Evolutionary conservation across 2,113 vertebrate genomes (phyloP), one percentile per base, ranked within the genome.

Genomic region (Empidonax traillii): DNA sequence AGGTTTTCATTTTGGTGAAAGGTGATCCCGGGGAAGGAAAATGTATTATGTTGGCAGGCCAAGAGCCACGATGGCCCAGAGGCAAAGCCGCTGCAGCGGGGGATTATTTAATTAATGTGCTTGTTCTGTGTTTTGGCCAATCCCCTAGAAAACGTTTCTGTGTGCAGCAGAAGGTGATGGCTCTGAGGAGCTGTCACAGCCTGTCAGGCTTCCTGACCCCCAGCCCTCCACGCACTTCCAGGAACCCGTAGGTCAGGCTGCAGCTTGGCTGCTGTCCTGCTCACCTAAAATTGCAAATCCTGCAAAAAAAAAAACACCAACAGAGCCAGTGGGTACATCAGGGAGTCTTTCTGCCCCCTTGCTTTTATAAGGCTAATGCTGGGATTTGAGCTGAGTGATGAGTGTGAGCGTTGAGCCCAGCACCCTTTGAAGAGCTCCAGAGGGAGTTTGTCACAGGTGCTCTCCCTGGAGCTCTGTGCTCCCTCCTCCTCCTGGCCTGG

Each of bases 1-100:
- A 95, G 96, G 78, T 96, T 96, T 96, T 96, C 92, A 49, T 56
- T 93, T 78, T 92, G 94, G 55, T 95, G 96, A 95, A 97, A 97
- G 91, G 94, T 73, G 97, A 97, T 96, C 92, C 88, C 0, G 0
- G 88, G 90, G 46, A 90, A 93, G 93, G 90, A 94, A 90, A 94
- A 96, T 89, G 91, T 69, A 71, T 94, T 61, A 49, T 89, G 92
- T 75, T 80, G 87, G 56, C 77, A 49, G 49, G 82, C 86, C 88
- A 46, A 13, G 23, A 76, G 68, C 8, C 5, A 47, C 19, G 19
- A 51, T 85, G 89, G 90, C 78, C 86, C 55, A 11, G 47, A 87
- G 89, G 92, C 86, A 81, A 73, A 84, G 51, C 31, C 65, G 3
- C 59, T 55, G 90, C 79, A 76, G 30, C 43, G 0, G 0, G 77